Base-by-base conservation (phyloP, 1,140 invertebrate genomes). In the Psilanteris sp. region DNA sequence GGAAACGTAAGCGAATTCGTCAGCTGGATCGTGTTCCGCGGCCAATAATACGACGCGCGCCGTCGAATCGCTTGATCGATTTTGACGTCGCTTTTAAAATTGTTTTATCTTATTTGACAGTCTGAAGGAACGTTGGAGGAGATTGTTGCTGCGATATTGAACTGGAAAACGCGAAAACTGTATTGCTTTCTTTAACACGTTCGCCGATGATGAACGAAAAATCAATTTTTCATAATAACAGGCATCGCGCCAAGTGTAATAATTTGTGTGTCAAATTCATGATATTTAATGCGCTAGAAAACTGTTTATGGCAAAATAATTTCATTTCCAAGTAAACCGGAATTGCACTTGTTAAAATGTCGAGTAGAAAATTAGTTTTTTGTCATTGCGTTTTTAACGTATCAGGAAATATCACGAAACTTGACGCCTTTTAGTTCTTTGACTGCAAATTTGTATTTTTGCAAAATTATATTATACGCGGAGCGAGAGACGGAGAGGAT, bases 161-260 rank as follows among this genome's bases (percentile, higher is more conserved):
- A n/a, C n/a, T n/a, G n/a, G n/a, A 29, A 31, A 66, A 54, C 44
- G 27, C 24, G 61, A 66, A 66, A 66, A 54, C 39, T 36, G 61
- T 66, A 67, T 27, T 16, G 32, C 48, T 67, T 67, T 20, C 27
- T 66, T 66, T 44, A n/a, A 46, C 48, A 39, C 39, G 50, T 41
- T 16, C 20, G 48, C 14, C 14, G 62, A 46, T 46, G 41, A 67
- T 67, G 55, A 55, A 55, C 39, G n/a, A 59, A 57, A 68, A 68
- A 68, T 68, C 64, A 68, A 59, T 68, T 68, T 68, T 8, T 34
- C 31, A 34, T 70, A 70, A 70, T 70, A 52, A 52, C 44, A 59
- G 66, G 8, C 26, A 34, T 68, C 20, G 18, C 20, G 22, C 24
- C 7, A 13, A 24, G 14, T 1, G 20, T 22, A 13, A 36, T 22